Evolutionary conservation across 2,888 invertebrate genomes (phyloP), one percentile per base, ranked within the genome.

Genomic region (Terebella lapidaria): DNA sequence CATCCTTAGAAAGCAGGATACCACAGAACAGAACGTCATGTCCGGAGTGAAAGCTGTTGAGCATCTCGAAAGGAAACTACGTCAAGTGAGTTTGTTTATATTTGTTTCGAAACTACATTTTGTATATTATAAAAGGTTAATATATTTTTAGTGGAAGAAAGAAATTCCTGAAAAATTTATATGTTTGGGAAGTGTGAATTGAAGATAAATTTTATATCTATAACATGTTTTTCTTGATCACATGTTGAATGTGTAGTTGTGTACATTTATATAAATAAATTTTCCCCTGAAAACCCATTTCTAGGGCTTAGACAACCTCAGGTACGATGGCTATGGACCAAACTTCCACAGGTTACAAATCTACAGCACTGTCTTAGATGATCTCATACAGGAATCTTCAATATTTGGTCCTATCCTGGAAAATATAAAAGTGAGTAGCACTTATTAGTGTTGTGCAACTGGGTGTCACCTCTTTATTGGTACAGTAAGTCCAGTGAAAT

Each of bases 391-490:
- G 24, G 72, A 75, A 57, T 75, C 76, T 5, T 69, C 71, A 22
- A 75, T 74, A 47, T 78, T 79, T 69, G 71, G 72, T 10, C 73
- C 72, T 56, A 71, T 77, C 30, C 66, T 79, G 1, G 70, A 69
- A 59, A 70, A 68, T 61, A 74, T 79, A 28, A 79, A 79, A 74
- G 79, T 77, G 66, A 59, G n/a, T n/a, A n/a, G n/a, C n/a, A n/a
- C n/a, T n/a, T n/a, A n/a, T n/a, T n/a, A n/a, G n/a, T n/a, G n/a
- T n/a, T n/a, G n/a, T n/a, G n/a, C n/a, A n/a, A n/a, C n/a, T n/a
- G n/a, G n/a, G n/a, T n/a, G n/a, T n/a, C n/a, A n/a, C n/a, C n/a
- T n/a, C n/a, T n/a, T n/a, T n/a, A n/a, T n/a, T n/a, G n/a, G n/a
- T n/a, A n/a, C n/a, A n/a, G n/a, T n/a, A n/a, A n/a, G n/a, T n/a